Conservation (phyloP, 1,140 invertebrate species). For the Myzus persicae region DNA sequence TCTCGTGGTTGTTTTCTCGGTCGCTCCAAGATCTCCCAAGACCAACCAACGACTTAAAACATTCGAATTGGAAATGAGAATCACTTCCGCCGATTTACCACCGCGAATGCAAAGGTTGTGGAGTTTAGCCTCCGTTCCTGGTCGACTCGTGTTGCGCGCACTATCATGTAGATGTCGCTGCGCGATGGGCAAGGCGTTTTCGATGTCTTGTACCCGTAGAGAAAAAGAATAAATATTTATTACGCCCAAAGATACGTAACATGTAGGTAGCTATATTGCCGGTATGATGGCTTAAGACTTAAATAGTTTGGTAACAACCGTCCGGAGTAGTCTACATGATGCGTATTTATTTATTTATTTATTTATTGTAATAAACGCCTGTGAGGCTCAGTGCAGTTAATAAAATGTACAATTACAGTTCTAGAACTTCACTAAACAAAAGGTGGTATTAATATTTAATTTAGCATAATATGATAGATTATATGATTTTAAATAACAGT, state of each 20-base stretch:
- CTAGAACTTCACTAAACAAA: too few relatives aligned
- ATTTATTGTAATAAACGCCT: too few relatives aligned
- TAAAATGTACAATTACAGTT: too few relatives aligned
- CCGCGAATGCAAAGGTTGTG: background rate
- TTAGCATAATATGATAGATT: too few relatives aligned
- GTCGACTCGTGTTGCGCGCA: background rate
- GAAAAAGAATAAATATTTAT: background rate
- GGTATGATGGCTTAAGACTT: background rate
- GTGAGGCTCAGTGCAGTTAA: too few relatives aligned
- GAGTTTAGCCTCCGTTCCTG: slow-evolving; percentile 15
- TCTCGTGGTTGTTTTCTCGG: background rate
- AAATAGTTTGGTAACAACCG: too few relatives aligned
- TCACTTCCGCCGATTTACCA: background rate
- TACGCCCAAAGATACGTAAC: background rate
- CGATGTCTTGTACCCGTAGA: background rate
- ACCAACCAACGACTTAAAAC: background rate
- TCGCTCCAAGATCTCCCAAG: background rate
- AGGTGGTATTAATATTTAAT: too few relatives aligned
- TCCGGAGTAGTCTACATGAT: too few relatives aligned
- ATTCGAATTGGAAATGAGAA: background rate
- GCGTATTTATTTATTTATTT: too few relatives aligned
- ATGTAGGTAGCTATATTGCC: too few relatives aligned
- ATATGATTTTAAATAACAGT: too few relatives aligned
- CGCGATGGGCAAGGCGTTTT: background rate
- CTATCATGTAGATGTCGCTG: slow-evolving; percentile 33